Percentiles rank a stretch among this genome's conserved stretches.
Conservation (phyloP, 2,888 invertebrate genomes). For the Syrphus vitripennis region DNA sequence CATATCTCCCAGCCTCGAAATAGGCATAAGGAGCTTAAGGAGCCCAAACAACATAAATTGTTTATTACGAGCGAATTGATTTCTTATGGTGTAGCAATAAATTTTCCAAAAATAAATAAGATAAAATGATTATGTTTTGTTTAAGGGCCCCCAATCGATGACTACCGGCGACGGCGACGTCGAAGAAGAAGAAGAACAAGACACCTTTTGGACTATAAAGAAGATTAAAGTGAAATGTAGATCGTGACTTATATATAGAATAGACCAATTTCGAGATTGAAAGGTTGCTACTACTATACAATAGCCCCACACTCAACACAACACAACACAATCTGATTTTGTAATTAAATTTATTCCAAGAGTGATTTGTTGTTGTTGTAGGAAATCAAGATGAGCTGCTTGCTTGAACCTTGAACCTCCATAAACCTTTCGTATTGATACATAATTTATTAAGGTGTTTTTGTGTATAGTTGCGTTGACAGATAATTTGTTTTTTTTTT, state of each 20-base stretch:
- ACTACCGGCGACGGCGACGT: too few relatives aligned
- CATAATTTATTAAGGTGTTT: not conserved
- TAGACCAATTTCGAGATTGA: not conserved
- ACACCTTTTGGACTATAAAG: conserved; percentile 25
- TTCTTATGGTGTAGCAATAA: conserved; percentile 58
- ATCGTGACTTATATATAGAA: conserved; percentile 14
- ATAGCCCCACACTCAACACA: not conserved
- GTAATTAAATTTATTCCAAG: conserved; percentile 21
- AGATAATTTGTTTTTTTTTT: not conserved
- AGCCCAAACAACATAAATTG: conserved; percentile 42
- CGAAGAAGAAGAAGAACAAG: too few relatives aligned
- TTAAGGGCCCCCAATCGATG: conserved; percentile 1
- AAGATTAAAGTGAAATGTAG: conserved; percentile 11
- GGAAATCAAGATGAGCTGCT: not conserved
- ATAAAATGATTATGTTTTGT: conserved; percentile 6
- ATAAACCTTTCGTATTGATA: not conserved
- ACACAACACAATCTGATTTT: not conserved
- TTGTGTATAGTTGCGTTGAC: not conserved
- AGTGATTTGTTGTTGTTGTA: not conserved
- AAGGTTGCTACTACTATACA: not conserved
- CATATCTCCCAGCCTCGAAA: not conserved
- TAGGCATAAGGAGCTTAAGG: not conserved
- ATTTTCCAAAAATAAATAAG: conserved; percentile 15
- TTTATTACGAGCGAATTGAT: conserved; percentile 57
- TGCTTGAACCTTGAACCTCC: not conserved